A percentile compares a stretch with the other conserved stretches of the same genome.
Evolutionary conservation across 2,797 vertebrate species (phyloP).

Genomic region (Peromyscus attwateri): DNA sequence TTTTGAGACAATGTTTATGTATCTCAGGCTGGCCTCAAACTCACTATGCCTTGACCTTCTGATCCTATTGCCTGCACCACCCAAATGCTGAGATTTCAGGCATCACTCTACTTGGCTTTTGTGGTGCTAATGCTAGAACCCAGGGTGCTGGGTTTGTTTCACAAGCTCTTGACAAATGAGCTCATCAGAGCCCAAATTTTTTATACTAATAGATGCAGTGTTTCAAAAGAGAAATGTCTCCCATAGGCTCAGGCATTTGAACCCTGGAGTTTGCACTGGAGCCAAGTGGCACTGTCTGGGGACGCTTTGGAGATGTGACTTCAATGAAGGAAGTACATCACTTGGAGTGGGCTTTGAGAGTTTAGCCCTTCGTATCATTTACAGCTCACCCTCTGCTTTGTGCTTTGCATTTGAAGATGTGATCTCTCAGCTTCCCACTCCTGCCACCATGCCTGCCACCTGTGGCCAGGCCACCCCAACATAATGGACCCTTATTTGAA

Average conservation of each 20-base stretch:
- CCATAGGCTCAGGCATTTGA: background rate
- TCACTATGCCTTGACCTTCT: background rate
- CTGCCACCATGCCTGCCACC: no score
- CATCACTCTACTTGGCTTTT: background rate
- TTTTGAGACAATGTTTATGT: background rate
- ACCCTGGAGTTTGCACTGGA: no score
- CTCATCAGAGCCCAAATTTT: background rate
- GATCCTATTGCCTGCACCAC: no score
- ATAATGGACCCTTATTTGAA: background rate
- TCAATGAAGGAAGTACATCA: background rate
- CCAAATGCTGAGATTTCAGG: no score
- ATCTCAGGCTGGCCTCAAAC: background rate
- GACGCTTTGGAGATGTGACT: background rate
- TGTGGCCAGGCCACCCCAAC: background rate
- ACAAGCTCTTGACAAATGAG: background rate
- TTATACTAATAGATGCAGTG: background rate
- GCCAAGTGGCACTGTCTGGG: background rate
- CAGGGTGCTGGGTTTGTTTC: no score
- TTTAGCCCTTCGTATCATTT: rapidly evolving
- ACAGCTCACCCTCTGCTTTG: background rate
- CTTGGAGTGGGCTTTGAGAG: background rate
- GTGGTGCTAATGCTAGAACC: no score
- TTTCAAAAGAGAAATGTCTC: background rate
- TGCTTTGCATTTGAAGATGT: background rate
- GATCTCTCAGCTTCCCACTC: background rate